Conservation (phyloP, 2,113 vertebrate species). For the Alosa alosa region DNA sequence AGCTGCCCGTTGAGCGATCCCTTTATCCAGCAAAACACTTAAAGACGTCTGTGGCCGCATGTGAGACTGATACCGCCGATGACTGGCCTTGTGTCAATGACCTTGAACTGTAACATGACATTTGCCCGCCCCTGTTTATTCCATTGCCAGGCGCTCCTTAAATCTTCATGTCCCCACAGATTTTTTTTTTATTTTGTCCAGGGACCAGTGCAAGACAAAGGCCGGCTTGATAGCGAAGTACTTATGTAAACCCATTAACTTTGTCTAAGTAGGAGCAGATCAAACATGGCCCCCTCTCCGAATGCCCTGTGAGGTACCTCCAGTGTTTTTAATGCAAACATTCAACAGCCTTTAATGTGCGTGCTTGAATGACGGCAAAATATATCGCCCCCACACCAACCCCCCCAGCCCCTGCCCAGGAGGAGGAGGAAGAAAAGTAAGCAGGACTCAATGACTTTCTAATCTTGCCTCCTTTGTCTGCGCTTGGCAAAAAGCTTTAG, state of each 20-base stretch:
- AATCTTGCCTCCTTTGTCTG: not conserved
- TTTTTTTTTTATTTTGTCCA: not conserved
- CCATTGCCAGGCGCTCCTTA: not conserved
- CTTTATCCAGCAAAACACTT: not conserved
- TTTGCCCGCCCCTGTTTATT: not conserved
- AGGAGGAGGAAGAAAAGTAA: not conserved
- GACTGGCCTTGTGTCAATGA: not conserved
- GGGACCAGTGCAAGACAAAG: not conserved
- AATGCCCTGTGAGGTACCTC: slow-evolving; percentile 4
- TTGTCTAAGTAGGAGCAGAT: slow-evolving; percentile 2
- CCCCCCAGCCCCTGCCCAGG: too few species aligned
- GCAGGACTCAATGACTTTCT: not conserved
- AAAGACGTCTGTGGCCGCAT: not conserved
- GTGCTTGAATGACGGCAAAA: not conserved
- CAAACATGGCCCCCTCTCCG: not conserved
- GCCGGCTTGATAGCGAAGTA: not conserved
- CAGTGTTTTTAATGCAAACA: slow-evolving; percentile 15
- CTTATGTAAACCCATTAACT: slow-evolving; percentile 22
- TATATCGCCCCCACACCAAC: not conserved
- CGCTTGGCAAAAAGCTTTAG: not conserved
- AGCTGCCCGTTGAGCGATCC: not conserved
- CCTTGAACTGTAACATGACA: not conserved
- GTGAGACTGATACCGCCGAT: not conserved
- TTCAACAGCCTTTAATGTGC: slow-evolving; percentile 20
- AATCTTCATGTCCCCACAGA: not conserved